A percentile compares a stretch with the other conserved stretches of the same genome.
These are phyloP conservation scores for Dasyornis broadbenti DNA, from an alignment of 2,113 vertebrate species.

Conservation along the genomic window DNA sequence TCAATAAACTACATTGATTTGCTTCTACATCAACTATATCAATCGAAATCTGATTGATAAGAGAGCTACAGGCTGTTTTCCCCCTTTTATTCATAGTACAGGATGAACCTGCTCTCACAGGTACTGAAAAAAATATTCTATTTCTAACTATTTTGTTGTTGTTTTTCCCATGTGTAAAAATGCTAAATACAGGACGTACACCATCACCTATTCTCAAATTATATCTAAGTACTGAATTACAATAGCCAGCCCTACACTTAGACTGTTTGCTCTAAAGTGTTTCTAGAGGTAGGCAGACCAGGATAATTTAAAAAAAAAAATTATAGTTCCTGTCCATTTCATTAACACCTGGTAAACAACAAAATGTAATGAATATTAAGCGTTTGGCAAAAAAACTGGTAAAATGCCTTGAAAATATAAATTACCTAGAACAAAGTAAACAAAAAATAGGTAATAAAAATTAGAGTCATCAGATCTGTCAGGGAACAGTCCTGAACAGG, in stretches of 20 bases:
- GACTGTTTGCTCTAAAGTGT: not conserved
- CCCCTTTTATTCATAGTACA: not conserved
- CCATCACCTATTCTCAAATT: not conserved
- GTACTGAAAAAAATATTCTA: not conserved
- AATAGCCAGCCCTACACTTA: not conserved
- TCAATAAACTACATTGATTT: not conserved
- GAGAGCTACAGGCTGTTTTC: not conserved
- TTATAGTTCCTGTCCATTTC: not conserved
- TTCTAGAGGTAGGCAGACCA: not conserved
- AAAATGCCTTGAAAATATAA: not conserved
- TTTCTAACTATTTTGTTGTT: not conserved
- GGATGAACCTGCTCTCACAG: not conserved
- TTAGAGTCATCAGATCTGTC: not conserved
- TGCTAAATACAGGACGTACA: not conserved
- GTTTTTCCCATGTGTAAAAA: not conserved
- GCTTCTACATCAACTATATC: not conserved
- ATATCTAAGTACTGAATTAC: not conserved
- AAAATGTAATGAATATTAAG: not conserved
- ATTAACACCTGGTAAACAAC: not conserved
- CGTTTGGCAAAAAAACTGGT: not conserved
- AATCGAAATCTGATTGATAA: not conserved
- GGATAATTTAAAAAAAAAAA: not conserved
- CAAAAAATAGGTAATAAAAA: not conserved
- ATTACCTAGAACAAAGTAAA: not conserved
- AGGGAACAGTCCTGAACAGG: not conserved